These are phyloP conservation scores for Odontomyia ornata DNA, from an alignment of 2,888 invertebrate species.

Conservation along the genomic window DNA sequence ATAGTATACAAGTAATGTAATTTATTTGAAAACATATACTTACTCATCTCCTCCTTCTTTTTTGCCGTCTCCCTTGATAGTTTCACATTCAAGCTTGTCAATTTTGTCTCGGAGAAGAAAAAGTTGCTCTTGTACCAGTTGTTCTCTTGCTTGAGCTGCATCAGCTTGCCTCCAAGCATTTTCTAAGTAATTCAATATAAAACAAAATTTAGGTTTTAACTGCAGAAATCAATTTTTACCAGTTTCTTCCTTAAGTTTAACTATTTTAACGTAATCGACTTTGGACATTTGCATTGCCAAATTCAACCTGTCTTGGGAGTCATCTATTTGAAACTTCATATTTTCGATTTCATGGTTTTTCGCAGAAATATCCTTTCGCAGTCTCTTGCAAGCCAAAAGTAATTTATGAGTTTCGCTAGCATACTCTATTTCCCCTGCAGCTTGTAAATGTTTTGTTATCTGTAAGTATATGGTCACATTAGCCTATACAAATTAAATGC, in stretches of 20 bases:
- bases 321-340: conserved; percentile 55
- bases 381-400: conserved; percentile 43
- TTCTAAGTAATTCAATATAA: conserved; percentile 54
- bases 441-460: conserved; percentile 49
- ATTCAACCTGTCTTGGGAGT: conserved; percentile 55
- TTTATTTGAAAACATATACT: no score
- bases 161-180: conserved; percentile 63
- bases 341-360: conserved; percentile 53
- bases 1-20: no score
- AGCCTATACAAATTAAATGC: background rate
- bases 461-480: background rate
- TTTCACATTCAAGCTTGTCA: conserved; percentile 57
- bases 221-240: conserved; percentile 51
- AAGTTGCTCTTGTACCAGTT: conserved; percentile 61
- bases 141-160: conserved; percentile 62
- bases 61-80: conserved; percentile 57
- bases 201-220: background rate
- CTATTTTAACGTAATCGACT: conserved; percentile 60
- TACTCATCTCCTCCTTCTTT: conserved; percentile 54
- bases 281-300: conserved; percentile 56
- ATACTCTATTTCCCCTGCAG: conserved; percentile 43
- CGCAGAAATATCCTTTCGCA: conserved; percentile 42
- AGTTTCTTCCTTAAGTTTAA: conserved; percentile 59
- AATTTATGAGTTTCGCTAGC: conserved; percentile 49
- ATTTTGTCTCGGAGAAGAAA: conserved; percentile 58